Conservation (phyloP, 2,888 invertebrate genomes). For the Gibbula magus region DNA sequence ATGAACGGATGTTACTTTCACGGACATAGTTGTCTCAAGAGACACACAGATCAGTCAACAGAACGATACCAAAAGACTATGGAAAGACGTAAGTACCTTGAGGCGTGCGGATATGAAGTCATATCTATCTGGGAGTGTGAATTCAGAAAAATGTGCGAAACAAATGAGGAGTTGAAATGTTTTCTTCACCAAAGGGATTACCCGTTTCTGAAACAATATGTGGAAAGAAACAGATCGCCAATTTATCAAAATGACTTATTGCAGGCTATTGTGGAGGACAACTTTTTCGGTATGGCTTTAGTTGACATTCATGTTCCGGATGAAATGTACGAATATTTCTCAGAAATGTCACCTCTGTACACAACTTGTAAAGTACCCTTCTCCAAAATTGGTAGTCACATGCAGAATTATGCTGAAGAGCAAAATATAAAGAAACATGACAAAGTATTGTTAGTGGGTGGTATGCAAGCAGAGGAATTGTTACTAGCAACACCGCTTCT, state of each 20-base stretch:
- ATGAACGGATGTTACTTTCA: too few species aligned
- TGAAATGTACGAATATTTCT: slow-evolving; percentile 6
- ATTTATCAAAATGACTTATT: not conserved
- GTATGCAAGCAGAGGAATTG: not conserved
- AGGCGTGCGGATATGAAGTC: too few species aligned
- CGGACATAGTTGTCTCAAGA: too few species aligned
- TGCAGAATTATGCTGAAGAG: not conserved
- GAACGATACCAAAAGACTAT: too few species aligned
- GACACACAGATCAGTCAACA: too few species aligned
- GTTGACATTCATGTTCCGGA: slow-evolving; percentile 1
- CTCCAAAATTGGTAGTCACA: not conserved
- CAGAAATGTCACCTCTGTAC: slow-evolving; percentile 1
- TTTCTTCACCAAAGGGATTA: too few species aligned
- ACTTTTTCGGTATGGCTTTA: slow-evolving; percentile 12
- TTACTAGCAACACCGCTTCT: not conserved
- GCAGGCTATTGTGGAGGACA: not conserved
- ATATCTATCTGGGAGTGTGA: too few species aligned
- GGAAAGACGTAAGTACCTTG: too few species aligned
- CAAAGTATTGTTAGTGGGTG: not conserved
- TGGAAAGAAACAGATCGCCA: too few species aligned
- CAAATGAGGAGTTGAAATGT: too few species aligned
- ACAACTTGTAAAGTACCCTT: slow-evolving; percentile 6
- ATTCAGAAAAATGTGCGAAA: too few species aligned
- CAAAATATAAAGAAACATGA: not conserved
- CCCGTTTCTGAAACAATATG: too few species aligned